Evolutionary conservation across 2,113 vertebrate species (phyloP).

Genomic region (Tympanuchus pallidicinctus): DNA sequence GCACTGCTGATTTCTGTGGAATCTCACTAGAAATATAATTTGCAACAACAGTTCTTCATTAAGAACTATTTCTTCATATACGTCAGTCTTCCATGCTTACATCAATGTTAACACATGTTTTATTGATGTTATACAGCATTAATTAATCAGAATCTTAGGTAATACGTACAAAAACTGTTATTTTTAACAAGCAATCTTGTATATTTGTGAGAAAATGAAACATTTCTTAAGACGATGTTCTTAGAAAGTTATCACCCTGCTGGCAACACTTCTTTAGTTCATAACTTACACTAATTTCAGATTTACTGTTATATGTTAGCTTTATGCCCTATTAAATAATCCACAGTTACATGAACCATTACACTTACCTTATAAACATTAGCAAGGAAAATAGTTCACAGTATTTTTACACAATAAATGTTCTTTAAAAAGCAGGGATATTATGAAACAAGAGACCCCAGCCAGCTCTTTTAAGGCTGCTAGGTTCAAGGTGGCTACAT

Average conservation of each 20-base stretch:
- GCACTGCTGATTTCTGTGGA: not conserved
- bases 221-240: not conserved
- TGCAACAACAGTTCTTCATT: not conserved
- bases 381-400: not conserved
- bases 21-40: not conserved
- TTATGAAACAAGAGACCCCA: not conserved
- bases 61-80: not conserved
- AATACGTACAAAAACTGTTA: not conserved
- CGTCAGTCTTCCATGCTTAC: not conserved
- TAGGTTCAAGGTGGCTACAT: not conserved
- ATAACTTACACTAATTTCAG: not conserved
- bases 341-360: not conserved
- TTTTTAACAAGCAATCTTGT: not conserved
- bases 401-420: not conserved
- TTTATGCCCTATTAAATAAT: not conserved
- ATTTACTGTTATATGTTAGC: not conserved
- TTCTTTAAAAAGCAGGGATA: not conserved
- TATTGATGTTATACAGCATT: not conserved
- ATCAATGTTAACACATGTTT: not conserved
- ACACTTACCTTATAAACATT: not conserved
- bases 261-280: not conserved
- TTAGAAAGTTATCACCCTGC: not conserved
- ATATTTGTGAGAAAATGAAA: not conserved
- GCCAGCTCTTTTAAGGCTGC: not conserved
- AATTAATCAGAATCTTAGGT: constrained; percentile 20